phyloP scores from a whole-genome alignment of 2,113 vertebrate genomes.

The Phocoena phocoena region DNA sequence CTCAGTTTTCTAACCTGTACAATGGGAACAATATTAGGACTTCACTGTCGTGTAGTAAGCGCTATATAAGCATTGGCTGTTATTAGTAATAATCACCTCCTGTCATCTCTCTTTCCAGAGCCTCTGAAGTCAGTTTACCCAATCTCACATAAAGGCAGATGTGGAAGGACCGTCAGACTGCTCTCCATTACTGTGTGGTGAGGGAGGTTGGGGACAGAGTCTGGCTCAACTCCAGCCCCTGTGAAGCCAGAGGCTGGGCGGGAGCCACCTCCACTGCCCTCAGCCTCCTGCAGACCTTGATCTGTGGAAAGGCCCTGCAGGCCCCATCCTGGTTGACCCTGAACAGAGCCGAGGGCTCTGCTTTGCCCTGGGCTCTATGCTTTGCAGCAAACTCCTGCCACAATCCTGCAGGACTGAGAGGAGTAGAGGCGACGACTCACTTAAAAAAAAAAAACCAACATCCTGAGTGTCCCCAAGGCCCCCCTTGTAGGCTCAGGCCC shows the following conservation, averaged over 20 bases:
- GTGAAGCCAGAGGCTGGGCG: fast-evolving
- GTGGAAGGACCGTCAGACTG: neutral
- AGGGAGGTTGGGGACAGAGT: neutral
- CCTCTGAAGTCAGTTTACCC: neutral
- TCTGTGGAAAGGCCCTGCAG: neutral
- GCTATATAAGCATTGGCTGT: neutral
- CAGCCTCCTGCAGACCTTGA: neutral
- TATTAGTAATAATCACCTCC: neutral
- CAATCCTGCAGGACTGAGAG: neutral
- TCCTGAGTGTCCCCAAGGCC: neutral
- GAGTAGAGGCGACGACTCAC: neutral
- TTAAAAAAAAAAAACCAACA: neutral
- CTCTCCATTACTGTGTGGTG: fast-evolving
- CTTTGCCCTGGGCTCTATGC: neutral
- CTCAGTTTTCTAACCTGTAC: neutral
- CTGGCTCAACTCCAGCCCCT: neutral
- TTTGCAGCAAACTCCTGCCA: neutral
- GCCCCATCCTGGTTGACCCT: neutral
- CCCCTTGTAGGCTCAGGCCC: neutral
- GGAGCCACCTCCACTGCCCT: neutral
- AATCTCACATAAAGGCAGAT: neutral
- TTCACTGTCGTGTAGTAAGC: neutral
- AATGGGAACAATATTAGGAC: neutral
- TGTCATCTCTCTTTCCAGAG: neutral
- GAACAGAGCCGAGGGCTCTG: neutral